Evolutionary conservation across 2,888 invertebrate species (phyloP), one percentile per base, ranked within the genome.

Genomic region (Pseudanteris insignis): DNA sequence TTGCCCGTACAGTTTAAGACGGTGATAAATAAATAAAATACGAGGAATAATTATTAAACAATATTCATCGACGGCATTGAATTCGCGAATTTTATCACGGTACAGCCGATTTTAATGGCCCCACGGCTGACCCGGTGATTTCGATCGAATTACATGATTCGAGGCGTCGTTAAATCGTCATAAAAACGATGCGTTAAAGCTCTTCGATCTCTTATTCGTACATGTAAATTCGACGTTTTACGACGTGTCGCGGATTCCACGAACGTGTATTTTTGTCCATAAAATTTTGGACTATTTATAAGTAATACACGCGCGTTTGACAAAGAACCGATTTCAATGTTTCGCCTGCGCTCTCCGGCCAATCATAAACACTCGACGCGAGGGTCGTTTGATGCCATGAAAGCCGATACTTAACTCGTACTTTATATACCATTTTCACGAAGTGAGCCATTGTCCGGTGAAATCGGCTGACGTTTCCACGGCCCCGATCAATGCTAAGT

Each of bases 211-310:
- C 34, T 51, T 30, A 58, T 40, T 29, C 40, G 40, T 28, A 1
- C 47, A 30, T 59, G 46, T 59, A 51, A 59, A 59, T 53, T 53
- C 40, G 40, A 14, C 40, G 46, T 53, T 59, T 59, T 59, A 59
- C 41, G 38, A 34, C 29, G 40, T 59, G 59, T 59, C 24, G 46
- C 26, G 59, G 51, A 59, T 59, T 59, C 59, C 15, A 40, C 59
- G 26, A 41, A 40, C 46, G 36, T 51, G 59, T 53, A 53, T 59
- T 53, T 59, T 30, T 53, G 53, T 53, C 59, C 41, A 59, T 59
- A 59, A 59, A 59, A 37, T 47, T n/a, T 38, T 51, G 18, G 59
- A 53, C 51, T 59, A 53, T 59, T 59, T 59, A 53, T 51, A 59
- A 51, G 51, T 32, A 32, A 53, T 46, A 36, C 34, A 9, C 29